Evolutionary conservation across 2,113 vertebrate genomes (phyloP).

Genomic region (Phrynocephalus versicolor): DNA sequence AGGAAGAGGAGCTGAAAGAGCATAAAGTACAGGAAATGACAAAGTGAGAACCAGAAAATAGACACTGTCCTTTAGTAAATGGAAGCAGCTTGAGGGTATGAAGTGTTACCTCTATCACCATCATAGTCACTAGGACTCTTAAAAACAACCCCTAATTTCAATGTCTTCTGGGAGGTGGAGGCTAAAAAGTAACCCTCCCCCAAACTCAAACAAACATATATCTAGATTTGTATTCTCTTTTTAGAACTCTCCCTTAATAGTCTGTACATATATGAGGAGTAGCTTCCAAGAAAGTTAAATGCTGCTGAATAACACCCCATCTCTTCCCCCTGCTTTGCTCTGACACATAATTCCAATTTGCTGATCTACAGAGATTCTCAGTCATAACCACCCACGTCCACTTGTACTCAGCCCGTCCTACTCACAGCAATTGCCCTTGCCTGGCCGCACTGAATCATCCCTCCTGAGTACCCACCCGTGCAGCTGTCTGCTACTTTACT

Average conservation of each 20-base stretch:
- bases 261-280: neutral
- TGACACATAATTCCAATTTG: conserved; percentile 46
- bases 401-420: neutral
- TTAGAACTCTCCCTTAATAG: neutral
- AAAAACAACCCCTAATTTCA: no score
- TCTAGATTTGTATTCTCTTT: neutral
- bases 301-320: conserved; percentile 33
- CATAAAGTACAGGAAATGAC: no score
- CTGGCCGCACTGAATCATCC: conserved; percentile 61
- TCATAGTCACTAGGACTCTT: neutral
- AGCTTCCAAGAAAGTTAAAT: conserved; percentile 20
- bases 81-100: neutral
- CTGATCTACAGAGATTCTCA: conserved; percentile 40
- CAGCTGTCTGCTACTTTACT: conserved; percentile 29
- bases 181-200: no score
- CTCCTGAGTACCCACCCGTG: fast-evolving
- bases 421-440: conserved; percentile 9
- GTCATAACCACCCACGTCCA: conserved; percentile 44
- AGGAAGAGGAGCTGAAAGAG: no score
- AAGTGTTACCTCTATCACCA: no score
- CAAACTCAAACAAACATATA: neutral
- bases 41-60: neutral
- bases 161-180: no score
- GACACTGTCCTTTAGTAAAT: neutral
- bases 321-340: conserved; percentile 38